A percentile compares a stretch with the other conserved stretches of the same genome.
Conservation (phyloP, 1,140 invertebrate species). For the Drosophila ogumai region DNA sequence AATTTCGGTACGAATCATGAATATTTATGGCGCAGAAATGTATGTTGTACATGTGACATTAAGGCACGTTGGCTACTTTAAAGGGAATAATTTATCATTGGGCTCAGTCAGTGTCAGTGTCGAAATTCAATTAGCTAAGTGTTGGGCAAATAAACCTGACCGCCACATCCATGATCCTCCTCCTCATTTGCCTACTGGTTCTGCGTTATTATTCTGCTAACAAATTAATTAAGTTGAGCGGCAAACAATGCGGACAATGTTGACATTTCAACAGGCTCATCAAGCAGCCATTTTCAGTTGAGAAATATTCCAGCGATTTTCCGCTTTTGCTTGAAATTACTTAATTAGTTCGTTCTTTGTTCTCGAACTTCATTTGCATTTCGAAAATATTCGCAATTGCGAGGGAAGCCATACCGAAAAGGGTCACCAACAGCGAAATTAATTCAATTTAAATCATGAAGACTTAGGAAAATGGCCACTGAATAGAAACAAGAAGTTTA, state of each 20-base stretch:
- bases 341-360: slow-evolving; percentile 53
- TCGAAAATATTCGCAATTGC: slow-evolving; percentile 24
- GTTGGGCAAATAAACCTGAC: slow-evolving; percentile 52
- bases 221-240: slow-evolving; percentile 66
- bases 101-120: slow-evolving; percentile 26
- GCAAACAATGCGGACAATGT: slow-evolving; percentile 63
- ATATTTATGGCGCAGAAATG: slow-evolving; percentile 22
- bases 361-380: slow-evolving; percentile 49
- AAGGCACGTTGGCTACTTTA: slow-evolving; percentile 17
- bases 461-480: slow-evolving; percentile 12
- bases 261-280: slow-evolving; percentile 54
- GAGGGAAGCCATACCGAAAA: slow-evolving; percentile 7
- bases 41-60: slow-evolving; percentile 1
- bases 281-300: slow-evolving; percentile 32
- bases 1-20: slow-evolving; percentile 1
- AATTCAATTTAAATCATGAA: slow-evolving; percentile 31
- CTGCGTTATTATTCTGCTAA: slow-evolving; percentile 59
- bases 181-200: neutral
- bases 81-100: slow-evolving; percentile 44
- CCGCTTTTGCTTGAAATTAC: slow-evolving; percentile 22
- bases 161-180: slow-evolving; percentile 2
- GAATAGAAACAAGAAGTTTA: slow-evolving; percentile 1
- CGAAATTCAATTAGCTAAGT: slow-evolving; percentile 78
- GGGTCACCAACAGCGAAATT: slow-evolving; percentile 5
- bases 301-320: slow-evolving; percentile 38